Evolutionary conservation across 2,113 vertebrate genomes (phyloP).

Genomic region (Gorsachius goisagi): DNA sequence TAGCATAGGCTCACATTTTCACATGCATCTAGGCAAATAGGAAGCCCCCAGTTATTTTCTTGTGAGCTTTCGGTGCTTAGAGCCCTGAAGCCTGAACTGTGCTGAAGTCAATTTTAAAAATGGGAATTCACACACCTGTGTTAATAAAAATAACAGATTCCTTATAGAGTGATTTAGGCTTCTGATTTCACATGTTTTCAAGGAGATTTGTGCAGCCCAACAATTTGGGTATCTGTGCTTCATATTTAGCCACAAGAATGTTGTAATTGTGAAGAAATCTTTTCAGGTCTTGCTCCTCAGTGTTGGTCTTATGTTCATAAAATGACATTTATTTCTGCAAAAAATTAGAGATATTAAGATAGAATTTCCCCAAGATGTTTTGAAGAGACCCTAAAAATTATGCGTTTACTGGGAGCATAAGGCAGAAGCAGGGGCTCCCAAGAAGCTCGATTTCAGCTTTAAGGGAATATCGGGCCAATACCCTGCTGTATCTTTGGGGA

Average conservation of each 20-base stretch:
- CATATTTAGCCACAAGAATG: background rate
- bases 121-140: background rate
- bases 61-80: background rate
- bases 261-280: background rate
- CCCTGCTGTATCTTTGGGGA: background rate
- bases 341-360: background rate
- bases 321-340: background rate
- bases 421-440: background rate
- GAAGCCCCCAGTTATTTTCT: background rate
- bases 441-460: background rate
- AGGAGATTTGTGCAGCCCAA: background rate
- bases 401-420: background rate
- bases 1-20: background rate
- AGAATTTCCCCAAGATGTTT: background rate
- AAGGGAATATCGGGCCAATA: background rate
- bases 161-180: background rate
- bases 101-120: background rate
- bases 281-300: background rate
- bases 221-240: background rate
- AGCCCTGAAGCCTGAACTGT: background rate
- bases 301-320: background rate
- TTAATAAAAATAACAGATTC: background rate
- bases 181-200: background rate
- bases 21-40: background rate
- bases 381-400: background rate